Evolutionary conservation across 2,888 invertebrate genomes (phyloP).

Genomic region (Andricus curvator): DNA sequence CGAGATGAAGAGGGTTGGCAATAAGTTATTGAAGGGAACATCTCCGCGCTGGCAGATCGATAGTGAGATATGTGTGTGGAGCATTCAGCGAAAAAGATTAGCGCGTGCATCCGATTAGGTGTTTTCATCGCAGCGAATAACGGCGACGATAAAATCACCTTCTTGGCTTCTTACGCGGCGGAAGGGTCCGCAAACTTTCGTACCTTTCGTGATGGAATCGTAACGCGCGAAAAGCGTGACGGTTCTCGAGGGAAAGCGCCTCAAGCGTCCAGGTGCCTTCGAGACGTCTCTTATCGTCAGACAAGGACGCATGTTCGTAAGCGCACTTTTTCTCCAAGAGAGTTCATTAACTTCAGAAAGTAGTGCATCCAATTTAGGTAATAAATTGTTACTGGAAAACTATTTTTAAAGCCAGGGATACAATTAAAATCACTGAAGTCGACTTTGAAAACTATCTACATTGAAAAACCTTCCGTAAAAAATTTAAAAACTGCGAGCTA

Average conservation of each 20-base stretch:
- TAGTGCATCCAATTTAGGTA: background rate
- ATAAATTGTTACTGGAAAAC: background rate
- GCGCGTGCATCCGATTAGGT: constrained; percentile 69
- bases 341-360: constrained; percentile 33
- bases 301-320: constrained; percentile 49
- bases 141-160: constrained; percentile 66
- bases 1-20: constrained; percentile 3
- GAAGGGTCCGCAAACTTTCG: constrained; percentile 69
- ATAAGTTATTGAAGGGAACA: constrained; percentile 6
- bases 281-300: constrained; percentile 59
- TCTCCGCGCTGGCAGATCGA: constrained; percentile 18
- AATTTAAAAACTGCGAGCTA: background rate
- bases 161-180: constrained; percentile 57
- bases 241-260: constrained; percentile 75
- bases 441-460: background rate
- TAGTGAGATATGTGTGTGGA: constrained; percentile 44
- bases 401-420: no score
- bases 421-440: no score
- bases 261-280: constrained; percentile 61
- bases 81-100: constrained; percentile 54
- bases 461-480: background rate
- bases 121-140: constrained; percentile 65
- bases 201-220: constrained; percentile 70
- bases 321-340: background rate
- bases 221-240: constrained; percentile 77